phyloP scores from a whole-genome alignment of 2,797 vertebrate species.

The Vipera ursinii region DNA sequence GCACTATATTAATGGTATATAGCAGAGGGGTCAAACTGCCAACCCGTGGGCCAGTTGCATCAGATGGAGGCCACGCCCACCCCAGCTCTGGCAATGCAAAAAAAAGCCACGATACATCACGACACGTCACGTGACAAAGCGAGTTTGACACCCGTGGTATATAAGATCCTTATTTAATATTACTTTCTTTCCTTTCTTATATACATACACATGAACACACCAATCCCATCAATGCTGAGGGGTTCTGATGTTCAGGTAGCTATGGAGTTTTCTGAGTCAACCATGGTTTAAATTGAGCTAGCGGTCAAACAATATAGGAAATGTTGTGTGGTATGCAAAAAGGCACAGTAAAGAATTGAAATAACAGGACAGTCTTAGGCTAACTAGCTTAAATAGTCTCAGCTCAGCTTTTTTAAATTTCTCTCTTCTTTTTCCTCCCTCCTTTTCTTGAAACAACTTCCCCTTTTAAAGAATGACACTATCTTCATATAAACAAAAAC shows the following conservation, averaged over 20 bases:
- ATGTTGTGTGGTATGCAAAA: not conserved
- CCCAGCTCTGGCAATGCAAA: too few species aligned
- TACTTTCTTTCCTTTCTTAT: not conserved
- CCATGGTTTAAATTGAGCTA: not conserved
- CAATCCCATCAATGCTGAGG: not conserved
- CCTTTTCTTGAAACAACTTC: not conserved
- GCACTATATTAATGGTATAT: not conserved
- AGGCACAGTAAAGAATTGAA: not conserved
- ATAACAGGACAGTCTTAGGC: not conserved
- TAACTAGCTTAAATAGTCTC: not conserved
- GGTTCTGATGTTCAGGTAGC: not conserved
- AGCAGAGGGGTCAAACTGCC: not conserved
- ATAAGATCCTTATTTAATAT: not conserved
- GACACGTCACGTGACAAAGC: too few species aligned
- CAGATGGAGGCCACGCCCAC: too few species aligned
- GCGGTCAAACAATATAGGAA: not conserved
- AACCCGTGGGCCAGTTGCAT: too few species aligned
- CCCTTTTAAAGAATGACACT: not conserved
- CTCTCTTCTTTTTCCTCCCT: not conserved
- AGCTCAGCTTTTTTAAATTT: not conserved
- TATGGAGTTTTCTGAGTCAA: not conserved
- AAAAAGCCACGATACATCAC: too few species aligned
- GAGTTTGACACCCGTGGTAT: not conserved
- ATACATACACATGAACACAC: not conserved
- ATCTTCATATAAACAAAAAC: not conserved